Evolutionary conservation across 1,140 invertebrate genomes (phyloP).

Genomic region (Melipona quadrifasciata): DNA sequence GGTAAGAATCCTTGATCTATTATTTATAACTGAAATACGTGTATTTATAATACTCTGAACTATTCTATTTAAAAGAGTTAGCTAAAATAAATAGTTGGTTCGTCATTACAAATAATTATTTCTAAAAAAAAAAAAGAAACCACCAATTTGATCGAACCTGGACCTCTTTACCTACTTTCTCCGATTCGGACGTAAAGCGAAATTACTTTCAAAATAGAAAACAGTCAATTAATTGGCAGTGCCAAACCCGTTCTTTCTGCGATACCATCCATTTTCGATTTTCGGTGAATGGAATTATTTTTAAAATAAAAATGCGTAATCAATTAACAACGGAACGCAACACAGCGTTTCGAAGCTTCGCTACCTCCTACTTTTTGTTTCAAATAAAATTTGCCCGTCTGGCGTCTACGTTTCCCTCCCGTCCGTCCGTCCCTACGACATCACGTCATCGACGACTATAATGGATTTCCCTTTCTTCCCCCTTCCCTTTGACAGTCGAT

Average conservation of each 20-base stretch:
- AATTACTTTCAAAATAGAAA: neutral
- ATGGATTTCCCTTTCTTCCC: neutral
- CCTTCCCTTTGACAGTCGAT: neutral
- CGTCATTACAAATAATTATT: no score
- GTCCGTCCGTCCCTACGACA: neutral
- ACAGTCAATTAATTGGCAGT: no score
- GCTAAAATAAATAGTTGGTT: no score
- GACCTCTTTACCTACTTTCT: no score
- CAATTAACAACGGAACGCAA: neutral
- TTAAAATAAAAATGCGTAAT: neutral
- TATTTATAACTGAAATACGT: neutral
- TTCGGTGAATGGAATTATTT: neutral
- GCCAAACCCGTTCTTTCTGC: no score
- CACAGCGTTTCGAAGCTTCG: neutral
- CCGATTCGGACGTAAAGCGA: neutral
- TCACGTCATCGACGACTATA: neutral
- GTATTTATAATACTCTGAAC: neutral
- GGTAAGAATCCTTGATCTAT: neutral
- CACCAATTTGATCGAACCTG: no score
- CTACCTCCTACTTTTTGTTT: neutral
- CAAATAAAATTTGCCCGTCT: neutral
- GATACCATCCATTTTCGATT: no score
- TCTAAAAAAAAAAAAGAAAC: no score
- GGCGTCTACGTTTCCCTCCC: neutral
- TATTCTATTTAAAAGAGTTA: neutral